Evolutionary conservation across 2,888 invertebrate species (phyloP), one percentile per base, ranked within the genome.

Genomic region (Nymphalis c-album): DNA sequence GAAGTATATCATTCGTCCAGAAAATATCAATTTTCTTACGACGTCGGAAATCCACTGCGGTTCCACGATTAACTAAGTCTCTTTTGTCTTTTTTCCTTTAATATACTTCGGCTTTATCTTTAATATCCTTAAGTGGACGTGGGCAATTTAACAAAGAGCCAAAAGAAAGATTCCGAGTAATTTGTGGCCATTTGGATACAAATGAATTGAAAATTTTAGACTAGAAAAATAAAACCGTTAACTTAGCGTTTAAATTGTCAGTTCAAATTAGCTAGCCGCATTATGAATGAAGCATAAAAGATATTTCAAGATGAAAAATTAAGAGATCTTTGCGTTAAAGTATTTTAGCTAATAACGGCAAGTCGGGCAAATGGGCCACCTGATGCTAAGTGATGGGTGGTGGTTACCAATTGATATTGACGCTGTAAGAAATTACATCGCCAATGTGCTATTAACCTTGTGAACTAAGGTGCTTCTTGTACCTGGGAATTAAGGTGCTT

Each of bases 81-180:
- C 78, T 80, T 83, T 84, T 85, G 86, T 88, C 87, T 86, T 83
- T 74, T 73, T 81, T 55, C 31, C 64, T 88, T 87, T 90, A 90
- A 90, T 90, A 90, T 89, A 81, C 81, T 82, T 86, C 51, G 51
- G 51, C 51, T 51, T 51, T 51, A 51, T 51, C 66, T 88, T 87
- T 90, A 90, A 91, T 90, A 90, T 89, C 81, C 81, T 82, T 86
- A 90, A 91, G 90, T 90, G 90, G 85, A 88, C 86, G 85, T 84
- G 80, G 84, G 86, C 85, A 90, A 90, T 90, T 89, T 87, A 85
- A 85, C 81, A 86, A 85, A 89, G 85, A 88, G 89, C 85, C 79
- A 77, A 85, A 78, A 81, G 79, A 78, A 86, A 51, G 51, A 51
- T 85, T 84, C 82, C 71, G 71, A 74, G 88, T 87, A 87, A 89